phyloP scores from a whole-genome alignment of 2,113 vertebrate genomes.

The Phrynosoma platyrhinos region DNA sequence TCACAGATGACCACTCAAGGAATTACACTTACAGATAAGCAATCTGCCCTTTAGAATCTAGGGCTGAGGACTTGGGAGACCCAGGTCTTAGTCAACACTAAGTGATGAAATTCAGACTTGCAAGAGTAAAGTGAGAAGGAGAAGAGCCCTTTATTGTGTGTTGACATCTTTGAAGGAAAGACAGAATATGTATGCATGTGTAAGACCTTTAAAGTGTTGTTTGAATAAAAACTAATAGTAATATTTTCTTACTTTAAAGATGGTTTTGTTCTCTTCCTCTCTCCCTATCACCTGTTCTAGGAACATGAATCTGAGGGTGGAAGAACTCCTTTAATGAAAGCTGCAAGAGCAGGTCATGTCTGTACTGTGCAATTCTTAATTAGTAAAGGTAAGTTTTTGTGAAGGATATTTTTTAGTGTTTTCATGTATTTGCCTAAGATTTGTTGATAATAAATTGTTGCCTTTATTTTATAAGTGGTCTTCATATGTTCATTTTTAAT shows the following conservation, averaged over 20 bases:
- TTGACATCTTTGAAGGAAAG: no score
- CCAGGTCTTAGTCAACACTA: no score
- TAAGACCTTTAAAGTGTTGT: no score
- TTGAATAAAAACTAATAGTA: no score
- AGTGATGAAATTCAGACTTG: no score
- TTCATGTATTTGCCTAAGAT: neutral
- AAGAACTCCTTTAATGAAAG: slow-evolving; percentile 98
- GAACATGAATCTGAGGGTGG: slow-evolving; percentile 99
- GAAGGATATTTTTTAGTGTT: neutral
- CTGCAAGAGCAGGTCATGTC: slow-evolving; percentile 97
- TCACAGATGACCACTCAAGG: no score
- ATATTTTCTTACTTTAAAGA: neutral
- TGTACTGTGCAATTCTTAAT: slow-evolving; percentile 99
- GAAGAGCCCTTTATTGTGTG: no score
- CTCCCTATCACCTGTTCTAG: slow-evolving; percentile 65
- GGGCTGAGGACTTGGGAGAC: no score
- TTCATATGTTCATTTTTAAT: neutral
- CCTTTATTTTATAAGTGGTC: neutral
- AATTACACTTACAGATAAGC: no score
- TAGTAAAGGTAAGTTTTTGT: slow-evolving; percentile 88
- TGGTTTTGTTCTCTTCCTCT: neutral
- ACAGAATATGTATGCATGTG: no score
- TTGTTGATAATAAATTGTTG: neutral
- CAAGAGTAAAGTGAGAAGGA: no score
- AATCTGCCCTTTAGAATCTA: no score